Conservation (phyloP, 2,113 vertebrate genomes). For the Vidua chalybeata region DNA sequence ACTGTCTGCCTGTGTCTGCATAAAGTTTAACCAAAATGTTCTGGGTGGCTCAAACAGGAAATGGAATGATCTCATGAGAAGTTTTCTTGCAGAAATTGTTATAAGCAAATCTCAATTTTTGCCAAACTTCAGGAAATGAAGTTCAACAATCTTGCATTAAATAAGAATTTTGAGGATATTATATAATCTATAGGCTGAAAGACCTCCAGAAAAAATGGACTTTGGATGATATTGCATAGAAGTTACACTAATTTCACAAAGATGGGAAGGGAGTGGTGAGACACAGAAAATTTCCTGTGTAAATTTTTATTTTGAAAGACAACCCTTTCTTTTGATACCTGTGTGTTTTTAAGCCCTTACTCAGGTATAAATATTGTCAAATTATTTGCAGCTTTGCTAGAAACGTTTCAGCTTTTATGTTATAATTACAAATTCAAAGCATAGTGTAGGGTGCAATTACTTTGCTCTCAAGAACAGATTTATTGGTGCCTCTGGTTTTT, state of each 20-base stretch:
- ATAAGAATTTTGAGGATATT: not conserved
- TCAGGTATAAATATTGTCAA: not conserved
- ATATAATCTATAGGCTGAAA: not conserved
- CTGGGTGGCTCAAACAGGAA: not conserved
- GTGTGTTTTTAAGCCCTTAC: not conserved
- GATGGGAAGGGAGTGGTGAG: not conserved
- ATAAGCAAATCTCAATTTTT: not conserved
- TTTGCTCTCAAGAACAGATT: not conserved
- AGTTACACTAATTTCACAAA: not conserved
- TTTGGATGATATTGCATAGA: not conserved
- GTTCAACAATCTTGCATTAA: not conserved
- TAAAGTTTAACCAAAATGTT: not conserved
- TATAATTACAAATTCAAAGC: not conserved
- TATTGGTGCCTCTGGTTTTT: not conserved
- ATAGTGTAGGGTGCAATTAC: not conserved
- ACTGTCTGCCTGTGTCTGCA: not conserved
- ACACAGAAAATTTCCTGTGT: not conserved
- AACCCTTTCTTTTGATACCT: not conserved
- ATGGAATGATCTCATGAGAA: not conserved
- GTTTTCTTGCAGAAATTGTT: not conserved
- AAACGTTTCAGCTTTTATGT: not conserved
- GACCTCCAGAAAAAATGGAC: not conserved
- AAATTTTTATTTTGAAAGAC: not conserved
- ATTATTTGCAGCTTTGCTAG: not conserved
- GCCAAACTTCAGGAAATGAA: not conserved